These are phyloP conservation scores for Lagenorhynchus albirostris DNA, from an alignment of 2,113 vertebrate genomes.

Conservation along the genomic window DNA sequence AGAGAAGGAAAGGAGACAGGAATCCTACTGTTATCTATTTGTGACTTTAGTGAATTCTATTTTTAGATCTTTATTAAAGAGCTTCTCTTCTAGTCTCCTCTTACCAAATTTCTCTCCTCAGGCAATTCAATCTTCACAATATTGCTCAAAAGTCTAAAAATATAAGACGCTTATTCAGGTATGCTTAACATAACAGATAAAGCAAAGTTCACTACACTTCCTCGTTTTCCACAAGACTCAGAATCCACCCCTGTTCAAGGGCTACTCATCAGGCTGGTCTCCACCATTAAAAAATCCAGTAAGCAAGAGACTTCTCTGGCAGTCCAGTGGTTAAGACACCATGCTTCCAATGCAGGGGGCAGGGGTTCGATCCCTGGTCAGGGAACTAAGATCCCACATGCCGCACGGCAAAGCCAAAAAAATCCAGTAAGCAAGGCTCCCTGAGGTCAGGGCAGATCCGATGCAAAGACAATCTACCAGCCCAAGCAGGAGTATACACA, in stretches of 20 bases:
- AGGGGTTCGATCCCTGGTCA: too few species aligned
- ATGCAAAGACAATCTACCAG: neutral
- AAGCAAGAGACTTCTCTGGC: neutral
- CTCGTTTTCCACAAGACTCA: neutral
- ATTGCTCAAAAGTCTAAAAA: conserved; percentile 37
- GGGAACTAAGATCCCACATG: too few species aligned
- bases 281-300: neutral
- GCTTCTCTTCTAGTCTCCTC: conserved; percentile 53
- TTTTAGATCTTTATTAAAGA: conserved; percentile 69
- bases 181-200: neutral
- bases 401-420: neutral
- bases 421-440: neutral
- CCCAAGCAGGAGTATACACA: neutral
- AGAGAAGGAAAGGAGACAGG: neutral
- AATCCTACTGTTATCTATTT: conserved; percentile 43
- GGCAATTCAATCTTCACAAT: conserved; percentile 47
- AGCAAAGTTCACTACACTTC: neutral
- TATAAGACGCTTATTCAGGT: conserved; percentile 24
- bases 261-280: neutral
- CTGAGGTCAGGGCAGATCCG: neutral
- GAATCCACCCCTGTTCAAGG: neutral
- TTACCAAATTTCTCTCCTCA: conserved; percentile 45
- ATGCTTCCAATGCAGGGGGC: too few species aligned
- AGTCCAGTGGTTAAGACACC: too few species aligned
- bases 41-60: conserved; percentile 62